Conservation (phyloP, 2,113 vertebrate genomes). For the Leptosomus discolor region DNA sequence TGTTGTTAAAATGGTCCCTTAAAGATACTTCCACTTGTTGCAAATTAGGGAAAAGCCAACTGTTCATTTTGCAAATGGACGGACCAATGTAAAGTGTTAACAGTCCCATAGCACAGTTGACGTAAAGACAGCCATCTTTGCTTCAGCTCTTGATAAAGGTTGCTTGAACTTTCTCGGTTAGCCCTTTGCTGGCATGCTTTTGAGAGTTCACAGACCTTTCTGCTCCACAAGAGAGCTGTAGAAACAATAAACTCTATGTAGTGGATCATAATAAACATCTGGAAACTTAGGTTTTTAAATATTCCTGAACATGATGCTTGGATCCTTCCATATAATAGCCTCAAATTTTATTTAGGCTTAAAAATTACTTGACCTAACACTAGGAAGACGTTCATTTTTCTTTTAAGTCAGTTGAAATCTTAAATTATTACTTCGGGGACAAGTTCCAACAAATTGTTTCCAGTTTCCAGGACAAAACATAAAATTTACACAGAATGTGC, state of each 20-base stretch:
- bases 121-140: background rate
- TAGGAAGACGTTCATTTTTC: no score
- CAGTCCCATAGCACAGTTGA: background rate
- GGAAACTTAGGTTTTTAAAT: background rate
- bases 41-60: background rate
- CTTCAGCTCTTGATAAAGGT: background rate
- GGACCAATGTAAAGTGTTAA: background rate
- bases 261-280: background rate
- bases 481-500: background rate
- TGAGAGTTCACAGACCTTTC: background rate
- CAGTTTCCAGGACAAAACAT: background rate
- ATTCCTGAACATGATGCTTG: background rate
- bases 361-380: background rate
- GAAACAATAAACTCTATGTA: background rate
- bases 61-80: background rate
- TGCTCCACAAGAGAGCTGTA: background rate
- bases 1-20: background rate
- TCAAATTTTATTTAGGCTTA: background rate
- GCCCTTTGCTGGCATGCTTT: background rate
- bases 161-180: background rate
- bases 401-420: background rate
- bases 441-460: background rate
- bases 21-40: background rate
- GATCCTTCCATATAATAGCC: background rate
- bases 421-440: background rate